These are phyloP conservation scores for Selenia dentaria DNA, from an alignment of 2,888 invertebrate genomes.

Conservation along the genomic window DNA sequence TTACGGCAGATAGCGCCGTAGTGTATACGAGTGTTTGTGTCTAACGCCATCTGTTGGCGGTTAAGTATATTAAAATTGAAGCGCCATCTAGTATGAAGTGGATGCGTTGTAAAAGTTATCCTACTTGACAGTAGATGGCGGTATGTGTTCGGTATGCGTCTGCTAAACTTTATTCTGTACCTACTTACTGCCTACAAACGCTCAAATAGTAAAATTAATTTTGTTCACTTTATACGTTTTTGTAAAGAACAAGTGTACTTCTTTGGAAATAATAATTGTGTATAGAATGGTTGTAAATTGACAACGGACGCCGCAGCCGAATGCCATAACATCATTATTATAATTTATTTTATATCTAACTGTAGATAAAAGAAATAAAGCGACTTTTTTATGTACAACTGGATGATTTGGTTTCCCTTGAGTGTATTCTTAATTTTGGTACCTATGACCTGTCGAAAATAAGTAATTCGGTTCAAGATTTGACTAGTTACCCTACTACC, in stretches of 20 bases:
- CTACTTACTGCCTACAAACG: slow-evolving; percentile 39
- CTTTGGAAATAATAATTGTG: slow-evolving; percentile 13
- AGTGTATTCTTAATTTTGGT: too few relatives aligned
- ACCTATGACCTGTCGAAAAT: too few relatives aligned
- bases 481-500: too few relatives aligned
- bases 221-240: slow-evolving; percentile 8
- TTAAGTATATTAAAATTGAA: slow-evolving; percentile 28
- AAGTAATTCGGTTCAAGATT: too few relatives aligned
- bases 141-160: slow-evolving; percentile 36
- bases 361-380: slow-evolving; percentile 82
- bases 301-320: slow-evolving; percentile 62
- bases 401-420: slow-evolving; percentile 23
- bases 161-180: slow-evolving; percentile 39
- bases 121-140: slow-evolving; percentile 36
- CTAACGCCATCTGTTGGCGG: slow-evolving; percentile 37
- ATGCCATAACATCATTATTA: slow-evolving; percentile 61
- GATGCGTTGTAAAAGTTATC: slow-evolving; percentile 19
- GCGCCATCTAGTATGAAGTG: slow-evolving; percentile 27
- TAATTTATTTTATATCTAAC: slow-evolving; percentile 84
- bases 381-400: slow-evolving; percentile 78
- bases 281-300: slow-evolving; percentile 33
- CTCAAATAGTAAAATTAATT: slow-evolving; percentile 19
- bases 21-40: slow-evolving; percentile 39
- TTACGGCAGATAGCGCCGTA: slow-evolving; percentile 38
- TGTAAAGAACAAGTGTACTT: slow-evolving; percentile 12